These are phyloP conservation scores for Pantherophis alleghaniensis DNA, from an alignment of 2,797 vertebrate species.

Conservation along the genomic window DNA sequence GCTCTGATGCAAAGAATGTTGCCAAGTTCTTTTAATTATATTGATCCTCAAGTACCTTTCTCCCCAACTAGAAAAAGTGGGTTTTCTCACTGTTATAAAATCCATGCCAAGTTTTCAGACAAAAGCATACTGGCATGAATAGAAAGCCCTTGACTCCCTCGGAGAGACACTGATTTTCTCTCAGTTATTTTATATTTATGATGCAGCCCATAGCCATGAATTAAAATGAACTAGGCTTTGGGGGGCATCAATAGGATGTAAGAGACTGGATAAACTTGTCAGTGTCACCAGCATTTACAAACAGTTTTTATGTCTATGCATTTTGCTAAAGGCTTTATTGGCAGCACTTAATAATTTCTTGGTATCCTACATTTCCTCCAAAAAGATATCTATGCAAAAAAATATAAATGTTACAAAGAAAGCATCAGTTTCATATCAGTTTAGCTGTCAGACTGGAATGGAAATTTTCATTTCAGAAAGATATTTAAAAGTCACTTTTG, in stretches of 20 bases:
- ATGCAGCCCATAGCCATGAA: constrained; percentile 58
- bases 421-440: not conserved
- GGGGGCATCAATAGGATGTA: constrained; percentile 53
- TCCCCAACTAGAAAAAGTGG: constrained; percentile 40
- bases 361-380: not conserved
- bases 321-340: constrained; percentile 1
- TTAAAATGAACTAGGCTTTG: constrained; percentile 49
- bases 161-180: constrained; percentile 26
- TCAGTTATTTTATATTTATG: constrained; percentile 53
- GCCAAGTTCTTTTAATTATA: constrained; percentile 43
- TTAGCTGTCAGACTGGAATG: not conserved
- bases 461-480: not conserved
- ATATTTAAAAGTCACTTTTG: not conserved
- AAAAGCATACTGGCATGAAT: constrained; percentile 23
- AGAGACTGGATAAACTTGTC: constrained; percentile 51
- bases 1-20: constrained; percentile 6
- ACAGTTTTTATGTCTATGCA: constrained; percentile 37
- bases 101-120: constrained; percentile 31
- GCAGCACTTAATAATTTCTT: constrained; percentile 34
- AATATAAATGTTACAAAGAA: not conserved
- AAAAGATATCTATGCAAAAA: not conserved
- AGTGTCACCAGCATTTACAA: constrained; percentile 45
- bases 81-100: constrained; percentile 52
- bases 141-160: constrained; percentile 43
- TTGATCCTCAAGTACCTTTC: not conserved